Evolutionary conservation across 1,140 invertebrate genomes (phyloP), one percentile per base, ranked within the genome.

Genomic region (Musca vetustissima): DNA sequence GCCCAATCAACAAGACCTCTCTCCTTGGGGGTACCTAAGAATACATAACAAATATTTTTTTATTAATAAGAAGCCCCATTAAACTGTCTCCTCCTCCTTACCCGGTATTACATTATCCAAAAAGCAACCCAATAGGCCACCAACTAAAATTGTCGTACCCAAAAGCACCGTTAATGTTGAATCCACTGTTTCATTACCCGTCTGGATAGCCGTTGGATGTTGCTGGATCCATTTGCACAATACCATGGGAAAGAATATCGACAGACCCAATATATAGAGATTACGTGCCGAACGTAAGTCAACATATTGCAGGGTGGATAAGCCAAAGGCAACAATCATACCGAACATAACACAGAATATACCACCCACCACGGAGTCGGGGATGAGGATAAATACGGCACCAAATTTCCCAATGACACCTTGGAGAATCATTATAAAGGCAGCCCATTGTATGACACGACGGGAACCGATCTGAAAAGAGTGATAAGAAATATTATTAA

Each of bases 341-440:
- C 93, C 93, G 78, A 95, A 94, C 88, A 93, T 92, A 2, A 95
- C 87, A 72, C 93, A 93, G 81, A 95, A 93, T 64, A 93, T 88
- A 3, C 94, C 94, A 0, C 93, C 94, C 1, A 96, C 87, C n/a
- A 96, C 90, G 0, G 93, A 93, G 76, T 93, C 91, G 3, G 94
- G 94, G 66, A 96, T 95, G 64, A 94, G 92, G 53, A 95, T 92
- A 76, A 96, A 95, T 4, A 94, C 83, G 0, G 93, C 93, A 11
- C 93, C 92, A 74, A 96, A 88, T 82, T 95, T 93, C 50, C 91
- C 91, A 57, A 95, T 87, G 4, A 93, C 78, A 0, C 92, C 92
- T 78, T 94, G 91, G 1, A 93, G 66, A 1, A 95, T 84, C 91
- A 94, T 94, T 11, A 94, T 82, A 0, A 87, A 71, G 1, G 91